Percentiles rank a stretch among this genome's conserved stretches.
Conservation (phyloP, 2,888 invertebrate species). For the Colostygia pectinataria region DNA sequence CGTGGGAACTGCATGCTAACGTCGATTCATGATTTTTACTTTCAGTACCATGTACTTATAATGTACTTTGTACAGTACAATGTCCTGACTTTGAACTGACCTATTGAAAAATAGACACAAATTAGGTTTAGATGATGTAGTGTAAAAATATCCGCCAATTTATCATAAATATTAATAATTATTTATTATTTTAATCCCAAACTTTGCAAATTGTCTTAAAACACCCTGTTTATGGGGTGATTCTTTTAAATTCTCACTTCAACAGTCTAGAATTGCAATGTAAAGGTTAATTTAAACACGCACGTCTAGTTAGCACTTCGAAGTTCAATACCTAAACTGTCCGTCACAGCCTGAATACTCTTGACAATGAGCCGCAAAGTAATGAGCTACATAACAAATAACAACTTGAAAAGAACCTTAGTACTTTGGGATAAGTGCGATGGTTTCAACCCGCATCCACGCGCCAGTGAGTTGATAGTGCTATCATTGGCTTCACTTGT, state of each 20-base stretch:
- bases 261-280: background rate
- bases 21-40: too few relatives aligned
- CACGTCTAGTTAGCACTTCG: constrained; percentile 46
- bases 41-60: too few relatives aligned
- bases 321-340: constrained; percentile 51
- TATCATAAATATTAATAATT: too few relatives aligned
- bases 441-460: constrained; percentile 65
- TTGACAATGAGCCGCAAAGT: constrained; percentile 52
- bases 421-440: constrained; percentile 25
- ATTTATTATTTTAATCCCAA: too few relatives aligned
- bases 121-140: too few relatives aligned
- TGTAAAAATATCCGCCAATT: too few relatives aligned
- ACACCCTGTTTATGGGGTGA: too few relatives aligned
- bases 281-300: constrained; percentile 25
- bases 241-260: too few relatives aligned
- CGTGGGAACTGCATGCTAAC: constrained; percentile 65
- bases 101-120: too few relatives aligned
- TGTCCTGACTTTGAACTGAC: too few relatives aligned
- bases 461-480: constrained; percentile 66
- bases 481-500: constrained; percentile 71
- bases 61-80: too few relatives aligned
- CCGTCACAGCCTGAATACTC: constrained; percentile 72
- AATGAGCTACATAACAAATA: constrained; percentile 26
- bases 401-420: constrained; percentile 38
- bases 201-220: too few relatives aligned